Evolutionary conservation across 2,113 vertebrate genomes (phyloP), one percentile per base, ranked within the genome.

Genomic region (Rissa tridactyla): DNA sequence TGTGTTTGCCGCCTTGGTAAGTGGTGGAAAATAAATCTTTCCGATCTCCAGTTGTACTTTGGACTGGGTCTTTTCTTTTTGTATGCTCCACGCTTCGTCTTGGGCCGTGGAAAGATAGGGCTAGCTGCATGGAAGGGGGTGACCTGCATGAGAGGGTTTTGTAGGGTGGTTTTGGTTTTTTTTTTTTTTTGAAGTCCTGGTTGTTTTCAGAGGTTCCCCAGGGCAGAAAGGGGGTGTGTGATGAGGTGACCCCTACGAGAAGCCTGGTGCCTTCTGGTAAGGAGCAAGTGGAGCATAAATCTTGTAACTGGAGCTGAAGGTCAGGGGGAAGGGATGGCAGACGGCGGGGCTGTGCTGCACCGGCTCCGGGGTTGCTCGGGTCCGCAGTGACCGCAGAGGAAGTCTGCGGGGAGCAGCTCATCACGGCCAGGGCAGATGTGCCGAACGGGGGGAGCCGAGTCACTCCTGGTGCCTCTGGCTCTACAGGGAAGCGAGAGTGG

Each of bases 11-110:
- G 29, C 81, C 77, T 66, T 84, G 77, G 55, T 30, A 82, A 75
- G 86, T n/a, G 82, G 49, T 82, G 84, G 90, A 75, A 95, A 96
- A 96, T 91, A 95, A 95, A 96, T 32, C 42, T 61, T 62, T 69
- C 55, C 62, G 7, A 4, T 65, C 62, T 42, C 36, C 65, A 32
- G 40, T n/a, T 94, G 84, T 15, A 60, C 91, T 92, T 95, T 85
- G 93, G 30, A 51, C 88, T 0, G 2, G 9, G 8, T 81, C 55
- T 86, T 82, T 34, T 27, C 30, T 71, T 90, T 90, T 46, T 65
- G 17, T 11, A 2, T 0, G 5, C 17, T 20, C 65, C 55, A 20
- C 2, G 0, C 51, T 76, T 77, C 13, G 0, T 27, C 72, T 76
- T 16, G 65, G 81, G 65, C 27, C 9, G 65, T 30, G 62, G 42